Evolutionary conservation across 2,797 vertebrate species (phyloP).

Genomic region (Triplophysa yarkandensis): DNA sequence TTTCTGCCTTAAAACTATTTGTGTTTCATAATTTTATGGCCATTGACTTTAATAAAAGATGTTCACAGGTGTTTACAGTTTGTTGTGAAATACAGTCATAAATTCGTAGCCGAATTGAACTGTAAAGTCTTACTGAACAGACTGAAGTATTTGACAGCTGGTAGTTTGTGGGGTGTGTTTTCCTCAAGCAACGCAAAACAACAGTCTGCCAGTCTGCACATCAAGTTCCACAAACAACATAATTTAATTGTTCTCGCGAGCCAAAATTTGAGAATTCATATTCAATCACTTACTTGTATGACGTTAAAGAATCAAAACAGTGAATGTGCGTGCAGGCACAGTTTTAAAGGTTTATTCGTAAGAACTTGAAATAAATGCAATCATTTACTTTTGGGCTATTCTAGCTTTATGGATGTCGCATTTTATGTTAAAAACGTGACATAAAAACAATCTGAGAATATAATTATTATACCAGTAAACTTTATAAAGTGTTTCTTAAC

Average conservation of each 20-base stretch:
- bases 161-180: slow-evolving; percentile 7
- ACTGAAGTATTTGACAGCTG: slow-evolving; percentile 12
- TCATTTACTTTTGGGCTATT: too few relatives aligned
- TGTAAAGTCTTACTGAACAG: slow-evolving; percentile 8
- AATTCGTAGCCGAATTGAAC: slow-evolving; percentile 1
- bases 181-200: neutral
- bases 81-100: slow-evolving; percentile 5
- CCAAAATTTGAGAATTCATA: neutral
- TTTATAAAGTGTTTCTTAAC: too few relatives aligned
- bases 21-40: neutral
- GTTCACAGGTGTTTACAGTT: slow-evolving; percentile 6
- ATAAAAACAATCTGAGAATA: too few relatives aligned
- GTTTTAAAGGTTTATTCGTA: too few relatives aligned
- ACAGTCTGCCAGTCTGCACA: slow-evolving; percentile 19
- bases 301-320: neutral
- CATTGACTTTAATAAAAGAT: neutral
- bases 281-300: neutral
- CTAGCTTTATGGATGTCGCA: too few relatives aligned
- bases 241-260: neutral
- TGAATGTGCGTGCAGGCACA: neutral
- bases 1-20: neutral
- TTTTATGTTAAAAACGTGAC: too few relatives aligned
- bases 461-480: too few relatives aligned
- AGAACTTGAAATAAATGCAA: too few relatives aligned
- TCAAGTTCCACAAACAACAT: neutral